These are phyloP conservation scores for Seriola dumerili DNA, from an alignment of 2,113 vertebrate species.

Conservation along the genomic window DNA sequence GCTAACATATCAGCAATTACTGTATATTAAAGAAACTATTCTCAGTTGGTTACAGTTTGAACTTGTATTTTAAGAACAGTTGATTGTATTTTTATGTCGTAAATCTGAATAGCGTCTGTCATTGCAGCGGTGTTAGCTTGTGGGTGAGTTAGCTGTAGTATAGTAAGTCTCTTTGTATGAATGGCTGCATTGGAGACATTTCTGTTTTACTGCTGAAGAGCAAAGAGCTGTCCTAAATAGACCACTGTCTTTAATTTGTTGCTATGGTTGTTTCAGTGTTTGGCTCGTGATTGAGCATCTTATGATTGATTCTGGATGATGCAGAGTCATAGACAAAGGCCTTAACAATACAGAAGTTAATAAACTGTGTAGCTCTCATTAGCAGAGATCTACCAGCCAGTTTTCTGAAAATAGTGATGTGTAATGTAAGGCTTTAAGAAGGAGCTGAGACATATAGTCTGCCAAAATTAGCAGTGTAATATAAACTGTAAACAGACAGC, in stretches of 20 bases:
- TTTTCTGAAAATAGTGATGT: not conserved
- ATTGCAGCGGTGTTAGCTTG: fast-evolving
- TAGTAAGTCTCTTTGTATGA: constrained; percentile 23
- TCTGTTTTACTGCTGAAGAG: not conserved
- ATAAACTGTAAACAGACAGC: not conserved
- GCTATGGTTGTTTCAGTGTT: not conserved
- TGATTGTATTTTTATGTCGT: no score
- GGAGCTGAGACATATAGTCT: not conserved
- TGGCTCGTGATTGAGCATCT: not conserved
- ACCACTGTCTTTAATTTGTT: no score
- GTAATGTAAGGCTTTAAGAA: not conserved
- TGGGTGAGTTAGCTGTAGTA: not conserved
- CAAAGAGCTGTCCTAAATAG: not conserved
- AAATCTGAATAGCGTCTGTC: fast-evolving
- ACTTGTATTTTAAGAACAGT: fast-evolving
- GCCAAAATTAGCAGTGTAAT: not conserved
- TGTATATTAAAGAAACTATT: not conserved
- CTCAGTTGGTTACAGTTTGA: fast-evolving
- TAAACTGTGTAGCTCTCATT: not conserved
- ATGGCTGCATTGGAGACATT: not conserved
- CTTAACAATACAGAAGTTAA: not conserved
- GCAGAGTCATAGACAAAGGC: constrained; percentile 8
- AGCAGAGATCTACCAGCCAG: not conserved
- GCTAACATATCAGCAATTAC: not conserved
- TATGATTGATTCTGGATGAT: not conserved